Evolutionary conservation across 1,140 invertebrate species (phyloP), one percentile per base, ranked within the genome.

Genomic region (Anoplophora glabripennis): DNA sequence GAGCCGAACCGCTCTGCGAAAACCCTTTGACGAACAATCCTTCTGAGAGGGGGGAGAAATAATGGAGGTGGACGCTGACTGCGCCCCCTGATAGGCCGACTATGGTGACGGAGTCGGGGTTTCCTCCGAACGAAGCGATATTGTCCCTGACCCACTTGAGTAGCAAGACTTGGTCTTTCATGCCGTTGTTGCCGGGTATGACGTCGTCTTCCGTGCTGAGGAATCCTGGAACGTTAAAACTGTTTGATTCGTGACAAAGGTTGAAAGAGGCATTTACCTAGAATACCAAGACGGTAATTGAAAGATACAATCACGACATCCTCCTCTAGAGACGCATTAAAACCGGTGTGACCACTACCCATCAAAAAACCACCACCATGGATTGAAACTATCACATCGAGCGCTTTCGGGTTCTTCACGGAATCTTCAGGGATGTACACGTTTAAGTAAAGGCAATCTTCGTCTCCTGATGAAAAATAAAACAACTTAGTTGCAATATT

Each of bases 91-190:
- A 81, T 7, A 79, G 63, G 47, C 81, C 81, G n/a, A 75, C 68
- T 0, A 83, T 54, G 7, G 80, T 81, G 7, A 83, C 72, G 14
- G 69, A 76, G 5, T 79, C 72, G 9, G 77, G 70, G 67, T 82
- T 76, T 21, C 81, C 80, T 36, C 79, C 78, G 61, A 83, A 83
- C 53, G 67, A 73, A 49, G 75, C 66, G 36, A 81, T 80, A 60
- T 83, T 80, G 11, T 81, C 80, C 68, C 68, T 74, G 7, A 86
- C 72, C 84, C 84, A 86, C 78, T 85, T n/a, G n/a, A n/a, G n/a
- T n/a, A n/a, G n/a, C n/a, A n/a, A n/a, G n/a, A n/a, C n/a, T n/a
- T n/a, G n/a, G n/a, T n/a, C n/a, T n/a, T n/a, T n/a, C n/a, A n/a
- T n/a, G n/a, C n/a, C n/a, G n/a, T n/a, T n/a, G n/a, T n/a, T n/a